These are phyloP conservation scores for Sebastiscus tertius DNA, from an alignment of 2,797 vertebrate genomes.

Conservation along the genomic window DNA sequence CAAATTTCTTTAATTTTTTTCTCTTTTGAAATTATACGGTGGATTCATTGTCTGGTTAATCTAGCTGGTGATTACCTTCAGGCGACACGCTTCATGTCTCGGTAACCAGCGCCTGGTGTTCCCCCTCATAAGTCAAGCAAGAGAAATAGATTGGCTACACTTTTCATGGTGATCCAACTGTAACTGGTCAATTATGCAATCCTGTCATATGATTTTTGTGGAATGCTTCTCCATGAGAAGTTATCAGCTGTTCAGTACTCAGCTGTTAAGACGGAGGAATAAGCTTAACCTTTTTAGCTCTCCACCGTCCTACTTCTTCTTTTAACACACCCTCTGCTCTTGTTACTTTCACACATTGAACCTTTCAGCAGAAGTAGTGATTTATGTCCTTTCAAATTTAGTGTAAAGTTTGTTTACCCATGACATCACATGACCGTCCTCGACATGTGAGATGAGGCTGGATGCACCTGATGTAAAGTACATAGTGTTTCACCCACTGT, in stretches of 20 bases:
- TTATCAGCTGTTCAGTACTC: slow-evolving; percentile 40
- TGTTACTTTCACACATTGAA: not conserved
- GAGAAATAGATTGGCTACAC: slow-evolving; percentile 1
- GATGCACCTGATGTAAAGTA: not conserved
- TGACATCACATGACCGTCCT: not conserved
- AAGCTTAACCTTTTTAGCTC: not conserved
- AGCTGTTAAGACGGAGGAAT: slow-evolving; percentile 10
- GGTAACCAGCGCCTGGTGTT: not conserved
- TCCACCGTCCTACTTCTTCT: not conserved
- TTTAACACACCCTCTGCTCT: not conserved
- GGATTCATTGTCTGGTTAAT: slow-evolving; percentile 8
- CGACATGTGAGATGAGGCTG: not conserved
- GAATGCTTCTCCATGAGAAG: slow-evolving; percentile 25
- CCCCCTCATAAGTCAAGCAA: slow-evolving; percentile 9
- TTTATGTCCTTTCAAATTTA: not conserved
- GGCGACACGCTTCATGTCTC: not conserved
- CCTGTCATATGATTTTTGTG: slow-evolving; percentile 48
- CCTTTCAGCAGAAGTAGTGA: not conserved
- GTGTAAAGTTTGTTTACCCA: not conserved
- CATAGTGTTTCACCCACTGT: not conserved
- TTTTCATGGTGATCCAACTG: slow-evolving; percentile 11
- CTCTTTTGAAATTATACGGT: not conserved
- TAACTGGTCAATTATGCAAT: slow-evolving; percentile 25
- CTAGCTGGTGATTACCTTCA: not conserved
- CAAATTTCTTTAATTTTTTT: not conserved